Evolutionary conservation across 2,797 vertebrate genomes (phyloP).

Genomic region (Lophotriccus pileatus): DNA sequence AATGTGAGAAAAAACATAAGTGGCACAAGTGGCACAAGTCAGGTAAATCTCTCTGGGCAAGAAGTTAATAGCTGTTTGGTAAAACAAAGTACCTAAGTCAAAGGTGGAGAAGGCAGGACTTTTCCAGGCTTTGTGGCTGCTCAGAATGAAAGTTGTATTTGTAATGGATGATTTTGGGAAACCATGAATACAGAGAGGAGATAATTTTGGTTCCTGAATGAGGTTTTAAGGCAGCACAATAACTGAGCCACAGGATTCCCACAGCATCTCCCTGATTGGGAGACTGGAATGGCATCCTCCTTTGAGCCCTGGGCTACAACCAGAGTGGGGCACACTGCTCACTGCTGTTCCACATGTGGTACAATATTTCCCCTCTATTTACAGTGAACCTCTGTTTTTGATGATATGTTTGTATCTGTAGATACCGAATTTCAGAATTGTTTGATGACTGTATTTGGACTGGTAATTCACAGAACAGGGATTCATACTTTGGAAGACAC

Average conservation of each 20-base stretch:
- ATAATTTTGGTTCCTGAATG: conserved; percentile 67
- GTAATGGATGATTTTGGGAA: conserved; percentile 53
- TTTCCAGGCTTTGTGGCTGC: conserved; percentile 22
- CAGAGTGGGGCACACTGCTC: background rate
- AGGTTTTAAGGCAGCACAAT: conserved; percentile 51
- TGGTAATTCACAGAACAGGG: background rate
- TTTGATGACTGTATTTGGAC: background rate
- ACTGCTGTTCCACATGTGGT: background rate
- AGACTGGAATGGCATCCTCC: background rate
- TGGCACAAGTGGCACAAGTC: background rate
- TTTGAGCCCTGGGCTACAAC: background rate
- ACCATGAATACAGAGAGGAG: conserved; percentile 58
- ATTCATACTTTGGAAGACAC: background rate
- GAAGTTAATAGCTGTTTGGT: background rate
- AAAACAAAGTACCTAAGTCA: background rate
- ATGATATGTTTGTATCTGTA: background rate
- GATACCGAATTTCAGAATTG: background rate
- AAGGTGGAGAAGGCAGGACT: background rate
- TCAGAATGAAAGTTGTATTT: conserved; percentile 14
- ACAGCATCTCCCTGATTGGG: background rate
- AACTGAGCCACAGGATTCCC: conserved; percentile 36
- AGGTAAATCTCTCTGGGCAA: background rate
- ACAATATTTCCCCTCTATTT: background rate
- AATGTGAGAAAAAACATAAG: background rate
- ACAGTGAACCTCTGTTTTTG: background rate